A percentile compares a stretch with the other conserved stretches of the same genome.
phyloP scores from a whole-genome alignment of 2,113 vertebrate genomes.

The Tautogolabrus adspersus region DNA sequence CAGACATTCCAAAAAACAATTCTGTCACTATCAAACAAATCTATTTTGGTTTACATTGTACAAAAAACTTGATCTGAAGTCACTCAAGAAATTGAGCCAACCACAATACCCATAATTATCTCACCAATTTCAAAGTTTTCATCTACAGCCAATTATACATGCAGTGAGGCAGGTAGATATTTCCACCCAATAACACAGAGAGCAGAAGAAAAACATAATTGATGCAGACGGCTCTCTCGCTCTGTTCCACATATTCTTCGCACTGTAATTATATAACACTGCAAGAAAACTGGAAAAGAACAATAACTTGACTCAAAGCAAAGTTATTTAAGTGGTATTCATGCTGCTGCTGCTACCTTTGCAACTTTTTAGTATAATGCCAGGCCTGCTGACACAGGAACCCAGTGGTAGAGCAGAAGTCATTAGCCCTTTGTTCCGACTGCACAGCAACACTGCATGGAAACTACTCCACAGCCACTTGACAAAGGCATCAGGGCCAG shows the following conservation, averaged over 20 bases:
- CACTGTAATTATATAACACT: slow-evolving; percentile 25
- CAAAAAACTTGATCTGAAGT: not conserved
- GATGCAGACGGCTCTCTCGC: not conserved
- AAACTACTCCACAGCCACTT: slow-evolving; percentile 5
- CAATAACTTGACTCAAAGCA: slow-evolving; percentile 19
- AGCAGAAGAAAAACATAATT: slow-evolving; percentile 5
- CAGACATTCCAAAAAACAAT: too few relatives aligned
- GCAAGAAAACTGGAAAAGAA: slow-evolving; percentile 23
- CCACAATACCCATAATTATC: not conserved
- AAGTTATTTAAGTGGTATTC: slow-evolving; percentile 18
- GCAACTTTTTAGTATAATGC: slow-evolving; percentile 33
- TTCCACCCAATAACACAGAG: not conserved
- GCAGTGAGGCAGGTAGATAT: not conserved
- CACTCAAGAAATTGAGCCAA: not conserved
- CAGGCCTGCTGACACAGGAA: slow-evolving; percentile 16
- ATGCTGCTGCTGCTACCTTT: slow-evolving; percentile 25
- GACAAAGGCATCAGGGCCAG: slow-evolving; percentile 24
- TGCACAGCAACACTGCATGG: not conserved
- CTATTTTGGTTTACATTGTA: not conserved
- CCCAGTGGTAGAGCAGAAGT: not conserved
- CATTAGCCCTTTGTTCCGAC: not conserved
- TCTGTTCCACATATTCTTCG: not conserved
- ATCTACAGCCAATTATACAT: slow-evolving; percentile 20
- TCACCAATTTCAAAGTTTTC: not conserved
- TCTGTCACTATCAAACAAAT: not conserved